Evolutionary conservation across 2,888 invertebrate species (phyloP), one percentile per base, ranked within the genome.

Genomic region (Nycteola revayana): DNA sequence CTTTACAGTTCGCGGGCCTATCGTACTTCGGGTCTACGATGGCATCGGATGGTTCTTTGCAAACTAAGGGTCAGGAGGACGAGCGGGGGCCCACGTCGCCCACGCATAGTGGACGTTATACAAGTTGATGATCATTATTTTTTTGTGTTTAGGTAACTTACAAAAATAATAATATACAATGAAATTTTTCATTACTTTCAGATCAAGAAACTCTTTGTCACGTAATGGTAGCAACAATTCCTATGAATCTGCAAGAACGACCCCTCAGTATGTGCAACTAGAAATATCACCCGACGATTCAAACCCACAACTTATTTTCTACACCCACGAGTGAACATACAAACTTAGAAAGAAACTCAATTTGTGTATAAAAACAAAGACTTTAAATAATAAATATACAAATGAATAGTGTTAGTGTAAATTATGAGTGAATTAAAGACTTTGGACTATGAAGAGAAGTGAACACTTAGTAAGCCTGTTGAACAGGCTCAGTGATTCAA

Each of bases 251-350:
- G 90, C 87, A 0, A 62, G 87, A 20, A 85, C 89, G 0, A 83
- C 88, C 0, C 84, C 88, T 0, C 89, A 89, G 37, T 89, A 60
- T 32, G 87, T 89, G 0, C 89, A 89, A 33, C 53, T 89, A 5
- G 89, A 89, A 44, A 79, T 88, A 52, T 84, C 86, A 0, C 86
- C 80, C 0, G 89, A 89, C 36, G 90, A 91, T 45, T 94, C 95
- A 33, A 93, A 93, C 75, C 93, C 93, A 51, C 94, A 94, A 59
- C 94, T 95, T 63, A 95, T 96, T 69, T 95, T 96, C 66, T 96
- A 96, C 84, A 94, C 96, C 41, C 96, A 96, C 42, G 87, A 88
- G 57, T 86, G 76, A 84, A 30, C n/a, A n/a, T n/a, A 33, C 34
- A 28, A 42, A 7, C 27, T 9, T 18, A 5, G 21, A 3, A 21